These are phyloP conservation scores for Dendrolimus houi DNA, from an alignment of 2,888 invertebrate species.

Conservation along the genomic window DNA sequence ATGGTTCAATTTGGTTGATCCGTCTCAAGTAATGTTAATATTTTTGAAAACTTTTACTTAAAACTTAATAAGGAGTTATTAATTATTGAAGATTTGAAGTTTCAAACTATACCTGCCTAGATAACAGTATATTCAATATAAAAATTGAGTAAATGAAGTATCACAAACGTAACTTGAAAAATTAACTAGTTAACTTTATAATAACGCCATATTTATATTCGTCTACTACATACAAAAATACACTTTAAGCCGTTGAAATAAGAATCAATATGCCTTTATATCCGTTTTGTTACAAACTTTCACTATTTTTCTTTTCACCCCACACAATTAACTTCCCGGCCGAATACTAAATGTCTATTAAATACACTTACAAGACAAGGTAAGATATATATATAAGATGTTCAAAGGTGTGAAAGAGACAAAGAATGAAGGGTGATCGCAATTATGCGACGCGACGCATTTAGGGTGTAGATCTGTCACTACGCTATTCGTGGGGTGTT, in stretches of 20 bases:
- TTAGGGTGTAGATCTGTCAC: constrained; percentile 36
- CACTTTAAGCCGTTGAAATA: constrained; percentile 1
- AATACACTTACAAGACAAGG: constrained; percentile 38
- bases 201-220: constrained; percentile 46
- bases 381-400: constrained; percentile 17
- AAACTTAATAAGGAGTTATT: too few relatives aligned
- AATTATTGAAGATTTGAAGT: too few relatives aligned
- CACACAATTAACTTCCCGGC: constrained; percentile 70
- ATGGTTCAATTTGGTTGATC: too few relatives aligned
- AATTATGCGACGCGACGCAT: constrained; percentile 45
- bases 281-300: constrained; percentile 7
- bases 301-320: constrained; percentile 65
- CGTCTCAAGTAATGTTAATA: too few relatives aligned
- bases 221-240: constrained; percentile 27
- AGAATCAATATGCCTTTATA: too few relatives aligned
- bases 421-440: constrained; percentile 23
- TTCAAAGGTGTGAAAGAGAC: constrained; percentile 31
- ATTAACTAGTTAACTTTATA: constrained; percentile 19
- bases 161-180: too few relatives aligned
- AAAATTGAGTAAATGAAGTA: too few relatives aligned
- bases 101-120: too few relatives aligned
- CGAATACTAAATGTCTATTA: constrained; percentile 75
- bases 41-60: too few relatives aligned
- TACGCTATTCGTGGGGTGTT: constrained; percentile 19
- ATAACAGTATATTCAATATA: too few relatives aligned